phyloP scores from a whole-genome alignment of 2,797 vertebrate genomes.

The Leuciscus waleckii region DNA sequence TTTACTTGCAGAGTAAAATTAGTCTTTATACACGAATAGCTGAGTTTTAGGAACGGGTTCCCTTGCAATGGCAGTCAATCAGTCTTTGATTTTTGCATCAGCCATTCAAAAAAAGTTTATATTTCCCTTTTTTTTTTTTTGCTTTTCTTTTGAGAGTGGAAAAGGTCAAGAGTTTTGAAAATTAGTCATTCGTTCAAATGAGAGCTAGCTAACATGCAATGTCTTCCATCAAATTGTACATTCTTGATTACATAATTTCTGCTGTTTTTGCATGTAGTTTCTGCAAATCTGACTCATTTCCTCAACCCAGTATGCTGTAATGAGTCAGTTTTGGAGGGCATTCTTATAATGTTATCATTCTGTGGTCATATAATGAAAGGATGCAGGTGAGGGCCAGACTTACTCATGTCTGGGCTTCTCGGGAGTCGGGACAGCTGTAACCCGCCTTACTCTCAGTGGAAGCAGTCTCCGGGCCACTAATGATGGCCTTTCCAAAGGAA shows the following conservation, averaged over 20 bases:
- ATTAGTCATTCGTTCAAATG: background rate
- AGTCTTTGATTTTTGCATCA: background rate
- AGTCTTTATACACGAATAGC: background rate
- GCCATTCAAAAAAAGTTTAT: background rate
- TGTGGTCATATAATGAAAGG: slow-evolving; percentile 41
- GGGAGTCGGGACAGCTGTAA: slow-evolving; percentile 38
- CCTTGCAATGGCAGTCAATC: background rate
- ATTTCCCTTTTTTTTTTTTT: background rate
- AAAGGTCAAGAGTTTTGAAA: background rate
- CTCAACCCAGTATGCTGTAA: slow-evolving; percentile 21
- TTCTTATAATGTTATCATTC: slow-evolving; percentile 35
- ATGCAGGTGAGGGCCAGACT: slow-evolving; percentile 29
- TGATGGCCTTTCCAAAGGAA: slow-evolving; percentile 33
- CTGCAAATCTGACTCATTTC: slow-evolving; percentile 4
- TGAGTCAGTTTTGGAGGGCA: slow-evolving; percentile 27
- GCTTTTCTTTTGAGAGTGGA: background rate
- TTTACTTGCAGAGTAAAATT: background rate
- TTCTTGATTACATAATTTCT: background rate
- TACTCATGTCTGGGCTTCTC: slow-evolving; percentile 36
- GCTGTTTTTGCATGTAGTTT: background rate
- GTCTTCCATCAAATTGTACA: background rate
- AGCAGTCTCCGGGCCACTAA: slow-evolving; percentile 22
- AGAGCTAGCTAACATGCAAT: background rate
- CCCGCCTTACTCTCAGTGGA: slow-evolving; percentile 42
- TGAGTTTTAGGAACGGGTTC: background rate